Base-by-base conservation (phyloP, 2,888 invertebrate species). In the Macropis europaea region DNA sequence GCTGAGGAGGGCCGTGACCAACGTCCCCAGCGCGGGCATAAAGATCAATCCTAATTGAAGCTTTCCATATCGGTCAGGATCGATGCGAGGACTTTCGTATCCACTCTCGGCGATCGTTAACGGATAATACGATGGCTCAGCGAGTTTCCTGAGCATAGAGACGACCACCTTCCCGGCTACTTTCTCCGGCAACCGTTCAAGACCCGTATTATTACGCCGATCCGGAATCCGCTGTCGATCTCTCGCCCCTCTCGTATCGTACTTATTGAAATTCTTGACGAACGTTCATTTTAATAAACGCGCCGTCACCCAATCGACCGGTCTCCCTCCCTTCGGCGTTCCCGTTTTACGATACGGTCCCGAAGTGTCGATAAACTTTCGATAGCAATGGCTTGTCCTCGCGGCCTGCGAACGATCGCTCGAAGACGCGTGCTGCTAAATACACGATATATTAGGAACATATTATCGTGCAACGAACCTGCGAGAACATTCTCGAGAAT, bases 191-290 rank as follows among this genome's bases (percentile, higher is more conserved):
- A 57, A 67, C 64, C 32, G 47, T 52, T 54, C 63, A 77, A 72
- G 73, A 42, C 79, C 75, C 71, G 70, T 77, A 81, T 80, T 80
- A 79, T 83, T 83, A 83, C n/a, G 80, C 81, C 69, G 60, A 71
- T 67, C 54, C 24, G 54, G 56, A 67, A 81, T 81, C 76, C 75
- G 26, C 73, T 80, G 73, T 80, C 77, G 76, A 73, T 76, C 70
- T 54, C 62, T 61, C 45, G 38, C 30, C 40, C 47, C 19, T 19
- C 5, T 11, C 50, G 24, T 24, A 26, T 13, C n/a, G 13, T 2
- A n/a, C 36, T 40, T 22, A 48, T 67, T 30, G 53, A 67, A 48
- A 52, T 50, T 50, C 50, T 11, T 32, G 38, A 11, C 32, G 24
- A 57, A n/a, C 15, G 26, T 32, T 32, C 32, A 19, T 43, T 42